These are phyloP conservation scores for Pseudoips prasinana DNA, from an alignment of 2,888 invertebrate species.

Conservation along the genomic window DNA sequence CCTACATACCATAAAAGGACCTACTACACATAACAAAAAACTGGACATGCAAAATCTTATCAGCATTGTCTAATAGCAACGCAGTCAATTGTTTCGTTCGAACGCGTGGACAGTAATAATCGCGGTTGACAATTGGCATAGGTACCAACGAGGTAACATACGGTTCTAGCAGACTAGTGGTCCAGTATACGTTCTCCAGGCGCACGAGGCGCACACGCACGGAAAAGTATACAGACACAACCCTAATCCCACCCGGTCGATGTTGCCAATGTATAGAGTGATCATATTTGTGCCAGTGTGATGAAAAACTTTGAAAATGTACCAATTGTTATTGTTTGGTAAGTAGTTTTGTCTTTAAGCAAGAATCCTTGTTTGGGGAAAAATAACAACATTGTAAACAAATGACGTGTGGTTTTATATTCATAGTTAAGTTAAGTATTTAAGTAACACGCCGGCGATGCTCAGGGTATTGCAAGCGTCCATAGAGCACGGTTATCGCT, in stretches of 20 bases:
- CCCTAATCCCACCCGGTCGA: slow-evolving; percentile 35
- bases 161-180: slow-evolving; percentile 56
- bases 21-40: slow-evolving; percentile 18
- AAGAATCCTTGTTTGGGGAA: no score
- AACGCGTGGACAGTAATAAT: slow-evolving; percentile 79
- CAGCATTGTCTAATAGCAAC: slow-evolving; percentile 61
- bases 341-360: slow-evolving; percentile 11
- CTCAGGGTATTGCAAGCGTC: no score
- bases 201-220: slow-evolving; percentile 61
- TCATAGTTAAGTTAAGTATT: no score
- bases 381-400: neutral
- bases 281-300: slow-evolving; percentile 29
- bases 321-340: slow-evolving; percentile 14
- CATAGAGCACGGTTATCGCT: no score
- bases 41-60: slow-evolving; percentile 69
- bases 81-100: slow-evolving; percentile 77
- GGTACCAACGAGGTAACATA: slow-evolving; percentile 61
- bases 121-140: slow-evolving; percentile 75
- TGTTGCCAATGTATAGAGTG: slow-evolving; percentile 32
- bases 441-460: no score
- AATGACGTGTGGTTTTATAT: no score
- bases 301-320: slow-evolving; percentile 25
- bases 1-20: slow-evolving; percentile 9
- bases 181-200: slow-evolving; percentile 71
- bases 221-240: slow-evolving; percentile 34